These are phyloP conservation scores for Uropetala carovei DNA, from an alignment of 2,888 invertebrate genomes.

Conservation along the genomic window DNA sequence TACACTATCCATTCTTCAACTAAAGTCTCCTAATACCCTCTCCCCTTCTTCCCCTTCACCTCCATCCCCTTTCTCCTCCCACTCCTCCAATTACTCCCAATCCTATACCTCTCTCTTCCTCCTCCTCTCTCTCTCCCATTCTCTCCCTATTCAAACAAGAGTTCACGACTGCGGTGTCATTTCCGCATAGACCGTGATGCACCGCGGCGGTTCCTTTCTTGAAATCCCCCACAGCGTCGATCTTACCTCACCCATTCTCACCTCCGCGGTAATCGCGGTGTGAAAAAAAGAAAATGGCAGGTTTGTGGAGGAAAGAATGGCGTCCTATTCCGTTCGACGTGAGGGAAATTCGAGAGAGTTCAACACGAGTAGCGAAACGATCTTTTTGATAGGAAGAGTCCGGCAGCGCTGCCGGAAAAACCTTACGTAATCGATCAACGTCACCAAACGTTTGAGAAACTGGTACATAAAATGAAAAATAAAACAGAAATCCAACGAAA, in stretches of 20 bases:
- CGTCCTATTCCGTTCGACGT: neutral
- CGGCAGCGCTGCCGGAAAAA: too few relatives aligned
- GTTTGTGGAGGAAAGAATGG: neutral
- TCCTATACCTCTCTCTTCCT: neutral
- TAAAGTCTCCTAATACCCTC: too few relatives aligned
- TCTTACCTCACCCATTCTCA: neutral
- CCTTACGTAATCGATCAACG: too few relatives aligned
- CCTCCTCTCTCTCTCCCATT: neutral
- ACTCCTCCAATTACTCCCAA: too few relatives aligned
- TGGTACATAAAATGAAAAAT: too few relatives aligned
- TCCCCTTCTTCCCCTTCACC: too few relatives aligned
- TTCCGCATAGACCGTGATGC: conserved; percentile 1
- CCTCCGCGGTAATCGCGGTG: neutral
- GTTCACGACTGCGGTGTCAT: neutral
- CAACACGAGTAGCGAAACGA: neutral
- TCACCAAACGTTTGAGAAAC: too few relatives aligned
- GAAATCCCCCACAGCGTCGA: neutral
- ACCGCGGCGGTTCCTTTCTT: neutral
- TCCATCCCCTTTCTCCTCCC: too few relatives aligned
- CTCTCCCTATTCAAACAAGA: neutral
- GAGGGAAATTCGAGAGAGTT: neutral
- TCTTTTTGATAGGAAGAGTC: too few relatives aligned
- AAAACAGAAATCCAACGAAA: too few relatives aligned
- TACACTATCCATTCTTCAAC: too few relatives aligned
- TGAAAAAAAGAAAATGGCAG: neutral